phyloP scores from a whole-genome alignment of 1,140 invertebrate genomes.

The Papilio aristodemus region DNA sequence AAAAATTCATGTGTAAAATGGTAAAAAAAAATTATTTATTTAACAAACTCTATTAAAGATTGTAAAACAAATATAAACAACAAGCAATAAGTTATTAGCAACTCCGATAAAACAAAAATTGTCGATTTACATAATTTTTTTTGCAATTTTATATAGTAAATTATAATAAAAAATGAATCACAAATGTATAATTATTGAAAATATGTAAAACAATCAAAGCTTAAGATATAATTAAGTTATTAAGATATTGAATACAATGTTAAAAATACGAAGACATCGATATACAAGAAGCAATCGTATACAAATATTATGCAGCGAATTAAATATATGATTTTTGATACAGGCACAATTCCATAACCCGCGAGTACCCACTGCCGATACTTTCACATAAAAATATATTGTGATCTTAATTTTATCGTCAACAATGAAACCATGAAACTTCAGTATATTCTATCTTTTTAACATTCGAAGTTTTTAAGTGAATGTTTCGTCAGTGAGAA shows the following conservation, averaged over 20 bases:
- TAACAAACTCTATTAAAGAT: not conserved
- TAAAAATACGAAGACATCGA: slow-evolving; percentile 15
- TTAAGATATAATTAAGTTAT: slow-evolving; percentile 10
- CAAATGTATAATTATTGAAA: not conserved
- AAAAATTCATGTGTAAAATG: slow-evolving; percentile 38
- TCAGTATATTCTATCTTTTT: no score
- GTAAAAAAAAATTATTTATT: not conserved
- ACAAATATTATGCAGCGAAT: not conserved
- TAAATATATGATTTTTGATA: not conserved
- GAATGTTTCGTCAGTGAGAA: not conserved
- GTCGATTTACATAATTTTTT: not conserved
- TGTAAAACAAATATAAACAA: not conserved
- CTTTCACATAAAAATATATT: no score
- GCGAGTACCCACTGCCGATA: no score
- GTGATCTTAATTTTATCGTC: no score
- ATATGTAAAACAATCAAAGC: not conserved
- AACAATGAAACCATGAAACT: no score
- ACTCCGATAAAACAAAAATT: not conserved
- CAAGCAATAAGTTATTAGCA: not conserved
- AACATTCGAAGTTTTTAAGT: no score
- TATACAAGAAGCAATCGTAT: slow-evolving; percentile 4
- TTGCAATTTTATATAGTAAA: not conserved
- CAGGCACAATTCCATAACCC: slow-evolving; percentile 1
- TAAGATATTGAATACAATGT: slow-evolving; percentile 5
- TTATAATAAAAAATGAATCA: not conserved